phyloP scores from a whole-genome alignment of 2,797 vertebrate species.

The Acanthiza pusilla region DNA sequence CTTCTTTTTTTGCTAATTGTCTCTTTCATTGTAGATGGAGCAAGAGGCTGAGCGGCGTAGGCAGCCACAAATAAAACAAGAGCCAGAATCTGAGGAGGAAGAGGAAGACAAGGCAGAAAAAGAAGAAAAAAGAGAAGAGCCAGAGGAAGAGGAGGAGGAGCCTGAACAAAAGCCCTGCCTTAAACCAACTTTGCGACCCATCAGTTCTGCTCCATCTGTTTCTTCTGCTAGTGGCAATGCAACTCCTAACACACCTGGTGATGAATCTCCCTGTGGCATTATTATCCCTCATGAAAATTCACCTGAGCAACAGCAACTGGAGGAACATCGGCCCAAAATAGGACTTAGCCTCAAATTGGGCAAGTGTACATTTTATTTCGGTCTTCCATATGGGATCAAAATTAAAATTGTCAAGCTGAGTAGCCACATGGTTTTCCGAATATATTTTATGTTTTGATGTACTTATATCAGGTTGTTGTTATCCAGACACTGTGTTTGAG shows the following conservation, averaged over 20 bases:
- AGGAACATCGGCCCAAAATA: slow-evolving; percentile 94
- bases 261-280: slow-evolving; percentile 96
- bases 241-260: slow-evolving; percentile 91
- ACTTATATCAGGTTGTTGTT: not conserved
- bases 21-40: slow-evolving; percentile 84
- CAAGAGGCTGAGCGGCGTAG: slow-evolving; percentile 93
- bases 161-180: slow-evolving; percentile 88
- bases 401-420: not conserved
- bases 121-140: slow-evolving; percentile 84
- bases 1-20: not conserved
- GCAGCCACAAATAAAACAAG: slow-evolving; percentile 90
- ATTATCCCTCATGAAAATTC: slow-evolving; percentile 99
- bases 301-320: slow-evolving; percentile 88
- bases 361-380: slow-evolving; percentile 53
- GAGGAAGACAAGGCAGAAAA: slow-evolving; percentile 85
- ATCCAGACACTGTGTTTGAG: not conserved
- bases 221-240: slow-evolving; percentile 92
- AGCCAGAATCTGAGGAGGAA: slow-evolving; percentile 88
- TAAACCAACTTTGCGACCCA: slow-evolving; percentile 94
- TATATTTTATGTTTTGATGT: not conserved
- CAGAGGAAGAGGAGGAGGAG: slow-evolving; percentile 84
- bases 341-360: slow-evolving; percentile 96
- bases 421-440: not conserved
- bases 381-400: not conserved
- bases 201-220: slow-evolving; percentile 92